Conservation (phyloP, 1,140 invertebrate species). For the Neodiprion virginianus region DNA sequence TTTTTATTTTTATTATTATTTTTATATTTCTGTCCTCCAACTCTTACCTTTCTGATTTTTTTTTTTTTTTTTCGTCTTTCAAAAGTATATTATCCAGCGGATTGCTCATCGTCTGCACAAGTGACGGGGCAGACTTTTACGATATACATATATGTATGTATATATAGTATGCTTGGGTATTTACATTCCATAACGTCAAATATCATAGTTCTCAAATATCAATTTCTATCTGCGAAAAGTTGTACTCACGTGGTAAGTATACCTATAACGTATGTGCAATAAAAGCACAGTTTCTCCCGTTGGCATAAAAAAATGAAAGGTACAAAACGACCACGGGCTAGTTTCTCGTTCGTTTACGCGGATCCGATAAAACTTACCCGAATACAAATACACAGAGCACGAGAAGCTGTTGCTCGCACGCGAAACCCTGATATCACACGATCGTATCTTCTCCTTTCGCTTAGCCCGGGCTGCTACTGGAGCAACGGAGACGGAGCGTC, state of each 20-base stretch:
- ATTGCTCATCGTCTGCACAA: neutral
- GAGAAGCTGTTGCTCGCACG: neutral
- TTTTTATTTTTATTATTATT: too few species aligned
- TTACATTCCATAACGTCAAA: too few species aligned
- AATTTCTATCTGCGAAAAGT: too few species aligned
- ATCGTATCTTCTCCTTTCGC: neutral
- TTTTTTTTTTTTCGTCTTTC: neutral
- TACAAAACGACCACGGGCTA: neutral
- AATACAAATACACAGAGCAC: neutral
- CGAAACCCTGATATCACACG: neutral
- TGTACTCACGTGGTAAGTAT: too few species aligned
- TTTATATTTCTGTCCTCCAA: too few species aligned
- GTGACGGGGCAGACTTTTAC: neutral
- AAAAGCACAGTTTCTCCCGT: too few species aligned
- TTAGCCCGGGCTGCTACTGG: neutral
- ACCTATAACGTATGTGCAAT: too few species aligned
- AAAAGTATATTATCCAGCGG: neutral
- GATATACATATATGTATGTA: too few species aligned
- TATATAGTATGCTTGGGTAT: neutral
- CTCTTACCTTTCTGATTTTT: too few species aligned
- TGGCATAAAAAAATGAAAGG: too few species aligned
- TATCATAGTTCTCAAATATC: too few species aligned
- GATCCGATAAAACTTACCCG: neutral
- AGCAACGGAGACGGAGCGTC: neutral
- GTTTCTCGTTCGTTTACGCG: constrained; percentile 2